Base-by-base conservation (phyloP, 1,140 invertebrate genomes). In the Spodoptera frugiperda region DNA sequence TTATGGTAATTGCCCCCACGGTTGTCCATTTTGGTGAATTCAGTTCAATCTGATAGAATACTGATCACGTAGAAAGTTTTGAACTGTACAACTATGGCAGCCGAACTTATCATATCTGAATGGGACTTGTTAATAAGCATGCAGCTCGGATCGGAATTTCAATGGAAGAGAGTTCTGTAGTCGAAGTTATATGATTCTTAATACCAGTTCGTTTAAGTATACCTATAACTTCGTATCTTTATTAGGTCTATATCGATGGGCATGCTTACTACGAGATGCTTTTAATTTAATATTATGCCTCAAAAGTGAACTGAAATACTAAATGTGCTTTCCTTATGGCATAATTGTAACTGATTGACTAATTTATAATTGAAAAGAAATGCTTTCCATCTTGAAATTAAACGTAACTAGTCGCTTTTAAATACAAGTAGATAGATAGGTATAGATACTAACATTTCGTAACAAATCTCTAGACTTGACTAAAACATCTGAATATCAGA, bases 1-100 rank as follows among this genome's bases (percentile, higher is more conserved):
- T 85, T 84, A 88, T 86, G 84, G 77, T 84, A 82, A 85, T 87
- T 86, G 79, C 82, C 78, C 61, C 53, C 75, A 54, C 77, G 73
- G 81, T 87, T 85, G 82, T 82, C 81, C 79, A 82, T 84, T 87
- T 79, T 76, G 61, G 51, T 54, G 61, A 74, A 74, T 76, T 76
- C 33, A 72, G 67, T 68, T 73, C 65, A 49, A 78, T 81, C 79
- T 73, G 77, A 78, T 80, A 46, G 65, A 51, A 49, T 74, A 70
- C 63, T 19, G 49, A 79, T 78, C 72, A 79, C 78, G 78, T 76
- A 74, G 54, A 63, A 44, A 54, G 68, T 71, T 71, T 44, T 14
- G 17, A 33, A 54, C n/a, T 55, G 49, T 51, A 55, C 53, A 55
- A 55, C 33, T 71, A 55, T 71, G 44, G 39, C 10, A 11, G 44